phyloP scores from a whole-genome alignment of 2,888 invertebrate species.

The Harpalus rufipes region DNA sequence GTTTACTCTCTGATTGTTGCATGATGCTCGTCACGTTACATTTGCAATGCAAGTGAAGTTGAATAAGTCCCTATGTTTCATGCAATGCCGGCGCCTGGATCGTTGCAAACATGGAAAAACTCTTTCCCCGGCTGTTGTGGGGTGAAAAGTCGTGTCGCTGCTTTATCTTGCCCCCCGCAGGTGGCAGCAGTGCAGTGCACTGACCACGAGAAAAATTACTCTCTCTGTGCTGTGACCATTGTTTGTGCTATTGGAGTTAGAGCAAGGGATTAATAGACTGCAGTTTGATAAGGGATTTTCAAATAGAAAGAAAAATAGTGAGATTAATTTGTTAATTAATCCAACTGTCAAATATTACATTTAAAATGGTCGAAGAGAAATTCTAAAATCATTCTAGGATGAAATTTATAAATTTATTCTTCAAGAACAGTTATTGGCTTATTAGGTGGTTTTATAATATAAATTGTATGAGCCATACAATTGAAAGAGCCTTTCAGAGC shows the following conservation, averaged over 20 bases:
- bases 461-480: too few relatives aligned
- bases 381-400: too few relatives aligned
- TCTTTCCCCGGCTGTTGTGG: conserved; percentile 28
- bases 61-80: conserved; percentile 50
- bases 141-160: conserved; percentile 37
- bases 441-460: too few relatives aligned
- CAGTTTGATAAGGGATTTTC: background rate
- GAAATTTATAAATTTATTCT: too few relatives aligned
- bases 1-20: too few relatives aligned
- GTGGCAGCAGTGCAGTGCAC: conserved; percentile 36
- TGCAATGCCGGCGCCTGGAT: conserved; percentile 23
- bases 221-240: background rate
- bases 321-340: background rate
- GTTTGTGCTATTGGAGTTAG: background rate
- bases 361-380: too few relatives aligned
- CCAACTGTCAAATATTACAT: too few relatives aligned
- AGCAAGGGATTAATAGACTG: background rate
- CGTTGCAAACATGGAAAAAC: conserved; percentile 26
- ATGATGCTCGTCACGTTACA: background rate
- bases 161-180: conserved; percentile 57
- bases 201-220: conserved; percentile 29
- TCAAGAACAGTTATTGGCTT: too few relatives aligned
- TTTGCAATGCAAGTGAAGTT: background rate
- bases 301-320: background rate
- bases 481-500: too few relatives aligned